These are phyloP conservation scores for Tauraco erythrolophus DNA, from an alignment of 2,113 vertebrate species.

Conservation along the genomic window DNA sequence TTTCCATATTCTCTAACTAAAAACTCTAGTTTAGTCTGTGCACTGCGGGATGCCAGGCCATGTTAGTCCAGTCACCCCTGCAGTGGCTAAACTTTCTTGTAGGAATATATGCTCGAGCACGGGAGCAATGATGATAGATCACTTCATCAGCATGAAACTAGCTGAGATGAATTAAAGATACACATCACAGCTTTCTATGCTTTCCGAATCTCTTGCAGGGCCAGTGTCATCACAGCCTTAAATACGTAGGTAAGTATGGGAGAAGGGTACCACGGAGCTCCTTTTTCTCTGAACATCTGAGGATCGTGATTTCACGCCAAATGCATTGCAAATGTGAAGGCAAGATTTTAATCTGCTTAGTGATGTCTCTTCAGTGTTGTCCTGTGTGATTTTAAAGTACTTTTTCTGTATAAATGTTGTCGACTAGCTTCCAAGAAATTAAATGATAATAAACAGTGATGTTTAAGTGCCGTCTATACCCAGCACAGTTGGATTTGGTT, in stretches of 20 bases:
- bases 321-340: not conserved
- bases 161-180: slow-evolving; percentile 78
- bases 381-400: not conserved
- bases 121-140: slow-evolving; percentile 80
- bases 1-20: slow-evolving; percentile 75
- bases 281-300: not conserved
- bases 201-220: slow-evolving; percentile 71
- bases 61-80: slow-evolving; percentile 72
- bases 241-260: not conserved
- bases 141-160: slow-evolving; percentile 81
- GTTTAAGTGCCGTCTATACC: not conserved
- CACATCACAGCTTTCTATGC: slow-evolving; percentile 72
- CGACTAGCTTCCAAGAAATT: not conserved
- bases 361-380: not conserved
- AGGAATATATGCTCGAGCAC: slow-evolving; percentile 45
- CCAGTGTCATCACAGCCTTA: not conserved
- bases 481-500: not conserved
- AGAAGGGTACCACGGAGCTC: not conserved
- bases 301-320: not conserved
- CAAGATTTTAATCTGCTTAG: not conserved
- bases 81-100: slow-evolving; percentile 77
- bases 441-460: not conserved
- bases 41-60: slow-evolving; percentile 63
- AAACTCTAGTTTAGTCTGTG: slow-evolving; percentile 82
- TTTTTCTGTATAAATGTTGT: not conserved